Conservation (phyloP, 2,888 invertebrate species). For the Sphaeridia pumilis region DNA sequence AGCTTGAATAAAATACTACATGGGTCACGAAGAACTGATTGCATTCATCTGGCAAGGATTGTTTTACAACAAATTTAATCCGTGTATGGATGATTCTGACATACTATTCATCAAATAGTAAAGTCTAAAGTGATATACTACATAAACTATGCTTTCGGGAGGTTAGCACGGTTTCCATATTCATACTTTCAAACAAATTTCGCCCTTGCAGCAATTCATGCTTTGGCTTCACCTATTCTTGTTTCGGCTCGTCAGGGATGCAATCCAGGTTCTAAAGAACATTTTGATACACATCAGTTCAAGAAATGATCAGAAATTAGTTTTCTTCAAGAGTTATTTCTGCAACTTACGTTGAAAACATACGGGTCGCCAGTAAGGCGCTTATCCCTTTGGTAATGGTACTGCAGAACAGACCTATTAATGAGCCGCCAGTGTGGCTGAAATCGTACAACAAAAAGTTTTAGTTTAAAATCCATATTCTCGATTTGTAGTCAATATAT, state of each 20-base stretch:
- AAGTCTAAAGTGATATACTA: too few species aligned
- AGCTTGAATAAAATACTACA: too few species aligned
- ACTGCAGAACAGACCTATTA: not conserved
- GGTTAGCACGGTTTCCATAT: too few species aligned
- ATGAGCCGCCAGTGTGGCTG: not conserved
- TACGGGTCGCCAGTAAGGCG: slow-evolving; percentile 7
- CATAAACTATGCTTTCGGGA: too few species aligned
- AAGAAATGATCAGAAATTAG: too few species aligned
- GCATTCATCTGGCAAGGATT: too few species aligned
- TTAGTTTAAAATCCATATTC: not conserved
- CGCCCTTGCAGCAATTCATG: not conserved
- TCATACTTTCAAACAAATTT: not conserved
- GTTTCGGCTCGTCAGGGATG: slow-evolving; percentile 1
- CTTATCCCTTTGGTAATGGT: slow-evolving; percentile 1
- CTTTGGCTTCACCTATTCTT: not conserved
- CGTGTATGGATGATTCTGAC: too few species aligned
- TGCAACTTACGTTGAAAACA: not conserved
- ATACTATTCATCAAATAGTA: too few species aligned
- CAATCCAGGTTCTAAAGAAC: not conserved
- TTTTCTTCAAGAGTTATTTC: not conserved
- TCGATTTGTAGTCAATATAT: not conserved
- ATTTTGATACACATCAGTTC: not conserved
- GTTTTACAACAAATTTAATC: too few species aligned
- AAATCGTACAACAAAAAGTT: too few species aligned
- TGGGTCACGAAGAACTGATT: too few species aligned